These are phyloP conservation scores for Acanthosepion esculentum DNA, from an alignment of 2,888 invertebrate genomes.

Conservation along the genomic window DNA sequence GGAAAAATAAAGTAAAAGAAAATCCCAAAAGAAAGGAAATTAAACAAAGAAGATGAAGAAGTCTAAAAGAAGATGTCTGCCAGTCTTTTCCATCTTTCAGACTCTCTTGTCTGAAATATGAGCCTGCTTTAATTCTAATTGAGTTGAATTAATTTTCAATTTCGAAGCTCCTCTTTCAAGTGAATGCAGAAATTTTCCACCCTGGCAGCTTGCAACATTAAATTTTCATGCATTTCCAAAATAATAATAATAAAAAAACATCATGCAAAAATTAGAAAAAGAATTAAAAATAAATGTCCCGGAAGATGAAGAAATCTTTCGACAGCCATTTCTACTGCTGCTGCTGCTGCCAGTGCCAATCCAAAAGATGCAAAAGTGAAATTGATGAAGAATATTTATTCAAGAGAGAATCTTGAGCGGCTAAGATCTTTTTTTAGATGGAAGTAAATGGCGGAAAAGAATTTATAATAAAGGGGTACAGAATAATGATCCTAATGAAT, in stretches of 20 bases:
- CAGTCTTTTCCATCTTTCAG: too few relatives aligned
- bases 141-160: not conserved
- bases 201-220: not conserved
- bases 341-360: not conserved
- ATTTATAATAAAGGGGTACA: not conserved
- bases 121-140: not conserved
- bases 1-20: too few relatives aligned
- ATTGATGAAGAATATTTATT: not conserved
- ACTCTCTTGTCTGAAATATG: not conserved
- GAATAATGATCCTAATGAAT: not conserved
- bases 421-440: not conserved
- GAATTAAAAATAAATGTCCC: not conserved
- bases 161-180: not conserved
- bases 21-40: too few relatives aligned
- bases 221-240: not conserved
- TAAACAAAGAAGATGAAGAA: too few relatives aligned
- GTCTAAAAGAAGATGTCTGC: too few relatives aligned
- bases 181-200: not conserved
- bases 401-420: not conserved
- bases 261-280: too few relatives aligned
- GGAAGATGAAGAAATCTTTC: not conserved
- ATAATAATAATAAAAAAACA: not conserved
- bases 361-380: not conserved
- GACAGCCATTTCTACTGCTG: not conserved
- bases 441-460: not conserved